A percentile compares a stretch with the other conserved stretches of the same genome.
phyloP scores from a whole-genome alignment of 2,888 invertebrate species.

The Agriopis leucophaearia region DNA sequence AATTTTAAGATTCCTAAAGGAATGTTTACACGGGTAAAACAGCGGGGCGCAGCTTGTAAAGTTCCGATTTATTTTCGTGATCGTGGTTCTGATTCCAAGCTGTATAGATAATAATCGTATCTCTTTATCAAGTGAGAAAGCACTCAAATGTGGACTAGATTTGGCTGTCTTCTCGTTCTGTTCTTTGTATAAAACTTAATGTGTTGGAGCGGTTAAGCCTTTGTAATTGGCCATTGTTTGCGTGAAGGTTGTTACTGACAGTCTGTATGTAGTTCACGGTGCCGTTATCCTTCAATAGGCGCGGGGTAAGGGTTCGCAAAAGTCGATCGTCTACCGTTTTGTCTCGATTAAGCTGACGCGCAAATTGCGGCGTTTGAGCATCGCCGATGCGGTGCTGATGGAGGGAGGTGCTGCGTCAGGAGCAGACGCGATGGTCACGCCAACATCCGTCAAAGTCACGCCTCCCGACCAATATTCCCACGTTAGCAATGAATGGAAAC shows the following conservation, averaged over 20 bases:
- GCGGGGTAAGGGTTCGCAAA: conserved; percentile 55
- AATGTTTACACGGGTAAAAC: neutral
- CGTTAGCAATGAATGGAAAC: conserved; percentile 64
- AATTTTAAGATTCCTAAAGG: neutral
- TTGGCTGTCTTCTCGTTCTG: neutral
- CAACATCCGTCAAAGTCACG: conserved; percentile 74
- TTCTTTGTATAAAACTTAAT: conserved; percentile 16
- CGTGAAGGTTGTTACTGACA: conserved; percentile 41
- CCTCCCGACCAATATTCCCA: conserved; percentile 68
- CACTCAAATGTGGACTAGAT: conserved; percentile 21
- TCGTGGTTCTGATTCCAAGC: neutral
- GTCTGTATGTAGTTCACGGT: conserved; percentile 39
- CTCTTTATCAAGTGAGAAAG: conserved; percentile 12
- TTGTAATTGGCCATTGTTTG: conserved; percentile 38
- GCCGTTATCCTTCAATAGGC: conserved; percentile 48
- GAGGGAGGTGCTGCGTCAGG: conserved; percentile 33
- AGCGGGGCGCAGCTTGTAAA: no score
- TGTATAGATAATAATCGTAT: conserved; percentile 8
- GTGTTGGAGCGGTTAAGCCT: conserved; percentile 6
- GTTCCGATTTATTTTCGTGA: neutral
- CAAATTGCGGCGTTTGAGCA: conserved; percentile 60
- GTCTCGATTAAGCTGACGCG: conserved; percentile 59
- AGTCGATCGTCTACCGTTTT: conserved; percentile 55
- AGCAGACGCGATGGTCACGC: conserved; percentile 48
- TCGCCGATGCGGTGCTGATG: conserved; percentile 44